Evolutionary conservation across 2,888 invertebrate genomes (phyloP).

Genomic region (Lycophotia porphyrea): DNA sequence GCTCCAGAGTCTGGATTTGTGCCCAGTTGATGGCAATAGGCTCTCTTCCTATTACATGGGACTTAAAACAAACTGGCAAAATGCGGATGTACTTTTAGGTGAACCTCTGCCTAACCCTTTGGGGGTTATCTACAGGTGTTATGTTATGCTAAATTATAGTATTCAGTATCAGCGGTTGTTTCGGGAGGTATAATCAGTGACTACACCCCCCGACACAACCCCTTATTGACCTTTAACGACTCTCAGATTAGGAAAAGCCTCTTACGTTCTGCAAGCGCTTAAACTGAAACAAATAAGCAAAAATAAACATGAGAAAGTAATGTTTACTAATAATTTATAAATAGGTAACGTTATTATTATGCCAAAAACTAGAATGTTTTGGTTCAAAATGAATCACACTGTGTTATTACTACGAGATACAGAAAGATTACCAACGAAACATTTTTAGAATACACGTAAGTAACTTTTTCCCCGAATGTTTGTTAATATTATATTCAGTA

Average conservation of each 20-base stretch:
- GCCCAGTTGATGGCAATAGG: too few species aligned
- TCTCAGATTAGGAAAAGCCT: background rate
- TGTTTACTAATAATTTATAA: constrained; percentile 14
- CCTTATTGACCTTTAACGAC: background rate
- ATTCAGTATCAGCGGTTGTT: too few species aligned
- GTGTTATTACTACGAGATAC: constrained; percentile 3
- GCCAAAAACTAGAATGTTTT: constrained; percentile 10
- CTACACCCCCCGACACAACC: background rate
- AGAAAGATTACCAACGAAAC: constrained; percentile 29
- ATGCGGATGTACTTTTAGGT: too few species aligned
- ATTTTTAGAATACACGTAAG: constrained; percentile 45
- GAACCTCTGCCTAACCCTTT: too few species aligned
- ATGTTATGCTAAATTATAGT: too few species aligned
- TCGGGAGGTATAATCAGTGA: too few species aligned
- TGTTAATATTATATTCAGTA: constrained; percentile 52
- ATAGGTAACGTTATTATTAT: constrained; percentile 23
- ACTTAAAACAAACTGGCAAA: too few species aligned
- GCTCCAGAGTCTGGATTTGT: too few species aligned
- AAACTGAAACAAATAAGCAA: background rate
- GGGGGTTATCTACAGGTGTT: too few species aligned
- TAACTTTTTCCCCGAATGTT: constrained; percentile 19
- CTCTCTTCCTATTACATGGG: too few species aligned
- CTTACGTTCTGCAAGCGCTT: too few species aligned
- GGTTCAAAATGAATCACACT: constrained; percentile 46
- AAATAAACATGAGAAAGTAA: background rate